A percentile compares a stretch with the other conserved stretches of the same genome.
Evolutionary conservation across 2,113 vertebrate genomes (phyloP).

Genomic region (Pseudopipra pipra): DNA sequence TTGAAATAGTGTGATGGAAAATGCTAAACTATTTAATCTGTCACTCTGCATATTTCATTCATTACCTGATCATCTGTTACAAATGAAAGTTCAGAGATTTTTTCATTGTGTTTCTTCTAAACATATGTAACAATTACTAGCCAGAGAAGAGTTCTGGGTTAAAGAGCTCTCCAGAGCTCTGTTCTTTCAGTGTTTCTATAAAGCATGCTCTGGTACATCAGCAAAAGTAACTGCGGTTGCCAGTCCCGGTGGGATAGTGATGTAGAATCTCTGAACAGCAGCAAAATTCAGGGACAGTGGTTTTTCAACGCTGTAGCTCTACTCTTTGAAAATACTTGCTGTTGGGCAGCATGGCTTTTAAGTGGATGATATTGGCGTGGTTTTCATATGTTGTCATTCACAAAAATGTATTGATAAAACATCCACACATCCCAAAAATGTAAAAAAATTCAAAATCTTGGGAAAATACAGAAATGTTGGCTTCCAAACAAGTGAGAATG

Average conservation of each 20-base stretch:
- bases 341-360: background rate
- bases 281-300: background rate
- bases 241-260: background rate
- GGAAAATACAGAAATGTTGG: background rate
- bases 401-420: background rate
- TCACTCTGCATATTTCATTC: background rate
- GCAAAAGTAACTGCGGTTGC: background rate
- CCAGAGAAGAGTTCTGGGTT: background rate
- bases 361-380: background rate
- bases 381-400: background rate
- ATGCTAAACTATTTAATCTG: background rate
- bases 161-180: background rate
- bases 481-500: background rate
- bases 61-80: background rate
- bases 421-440: background rate
- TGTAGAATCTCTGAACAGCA: background rate
- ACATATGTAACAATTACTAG: background rate
- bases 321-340: background rate
- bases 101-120: background rate
- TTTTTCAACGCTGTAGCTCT: background rate
- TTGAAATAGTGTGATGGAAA: background rate
- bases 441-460: background rate
- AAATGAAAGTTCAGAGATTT: background rate
- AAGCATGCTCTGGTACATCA: background rate
- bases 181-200: background rate